Conservation (phyloP, 2,113 vertebrate species). For the Plecturocebus donacophilus region DNA sequence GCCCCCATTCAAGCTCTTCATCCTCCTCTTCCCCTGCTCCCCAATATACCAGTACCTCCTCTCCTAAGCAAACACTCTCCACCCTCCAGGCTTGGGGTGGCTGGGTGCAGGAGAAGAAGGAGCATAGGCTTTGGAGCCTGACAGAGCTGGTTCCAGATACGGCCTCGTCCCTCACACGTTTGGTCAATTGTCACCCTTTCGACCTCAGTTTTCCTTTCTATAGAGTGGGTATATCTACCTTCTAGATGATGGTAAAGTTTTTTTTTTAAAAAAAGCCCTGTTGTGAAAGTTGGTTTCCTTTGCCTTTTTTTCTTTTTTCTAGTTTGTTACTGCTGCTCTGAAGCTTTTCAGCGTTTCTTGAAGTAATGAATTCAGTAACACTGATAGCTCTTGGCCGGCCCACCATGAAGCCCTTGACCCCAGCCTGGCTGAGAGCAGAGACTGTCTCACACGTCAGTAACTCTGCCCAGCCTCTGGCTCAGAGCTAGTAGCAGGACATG, state of each 20-base stretch:
- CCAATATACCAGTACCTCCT: neutral
- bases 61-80: neutral
- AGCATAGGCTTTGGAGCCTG: neutral
- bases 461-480: neutral
- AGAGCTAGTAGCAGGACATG: neutral
- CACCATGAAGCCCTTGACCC: neutral
- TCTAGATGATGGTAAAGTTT: neutral
- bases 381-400: neutral
- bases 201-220: conserved; percentile 3
- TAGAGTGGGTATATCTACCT: neutral
- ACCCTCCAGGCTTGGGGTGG: neutral
- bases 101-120: neutral
- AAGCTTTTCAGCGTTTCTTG: neutral
- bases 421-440: neutral
- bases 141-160: neutral
- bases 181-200: neutral
- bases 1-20: neutral
- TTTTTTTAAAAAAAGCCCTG: neutral
- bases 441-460: no score
- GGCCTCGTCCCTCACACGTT: neutral
- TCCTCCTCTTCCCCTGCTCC: neutral
- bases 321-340: neutral
- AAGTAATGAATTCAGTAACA: neutral
- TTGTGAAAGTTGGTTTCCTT: conserved; percentile 19
- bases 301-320: neutral